Evolutionary conservation across 2,797 vertebrate species (phyloP).

Genomic region (Myotis vivesi): DNA sequence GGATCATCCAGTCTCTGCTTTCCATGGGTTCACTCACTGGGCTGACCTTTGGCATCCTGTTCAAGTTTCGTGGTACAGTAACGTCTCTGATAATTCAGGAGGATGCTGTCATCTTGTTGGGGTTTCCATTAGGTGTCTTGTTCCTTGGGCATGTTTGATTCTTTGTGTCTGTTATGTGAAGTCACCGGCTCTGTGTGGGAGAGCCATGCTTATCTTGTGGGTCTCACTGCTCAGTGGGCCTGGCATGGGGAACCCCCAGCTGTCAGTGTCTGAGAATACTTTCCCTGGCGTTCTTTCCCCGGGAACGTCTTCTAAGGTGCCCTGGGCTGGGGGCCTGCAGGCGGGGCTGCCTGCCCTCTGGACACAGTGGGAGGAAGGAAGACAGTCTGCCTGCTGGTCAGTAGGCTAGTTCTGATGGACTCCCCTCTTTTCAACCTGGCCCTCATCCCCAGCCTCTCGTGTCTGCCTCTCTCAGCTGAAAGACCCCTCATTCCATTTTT

Average conservation of each 20-base stretch:
- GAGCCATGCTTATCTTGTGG: too few species aligned
- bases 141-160: background rate
- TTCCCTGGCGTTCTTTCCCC: background rate
- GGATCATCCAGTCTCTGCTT: background rate
- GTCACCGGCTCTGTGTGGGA: background rate
- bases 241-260: background rate
- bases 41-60: background rate
- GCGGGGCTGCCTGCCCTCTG: background rate
- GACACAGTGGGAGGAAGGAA: accelerated
- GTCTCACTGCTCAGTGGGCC: background rate
- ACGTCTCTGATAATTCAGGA: accelerated
- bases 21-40: background rate
- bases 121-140: background rate
- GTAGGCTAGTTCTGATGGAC: too few species aligned
- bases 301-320: background rate
- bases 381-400: background rate
- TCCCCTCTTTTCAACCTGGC: background rate
- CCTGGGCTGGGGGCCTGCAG: background rate
- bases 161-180: background rate
- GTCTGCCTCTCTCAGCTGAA: background rate
- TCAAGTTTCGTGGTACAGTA: accelerated
- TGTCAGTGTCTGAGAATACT: background rate
- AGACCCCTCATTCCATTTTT: background rate
- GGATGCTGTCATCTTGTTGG: accelerated
- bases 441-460: background rate